phyloP scores from a whole-genome alignment of 2,113 vertebrate genomes.

The Cranoglanis bouderius region DNA sequence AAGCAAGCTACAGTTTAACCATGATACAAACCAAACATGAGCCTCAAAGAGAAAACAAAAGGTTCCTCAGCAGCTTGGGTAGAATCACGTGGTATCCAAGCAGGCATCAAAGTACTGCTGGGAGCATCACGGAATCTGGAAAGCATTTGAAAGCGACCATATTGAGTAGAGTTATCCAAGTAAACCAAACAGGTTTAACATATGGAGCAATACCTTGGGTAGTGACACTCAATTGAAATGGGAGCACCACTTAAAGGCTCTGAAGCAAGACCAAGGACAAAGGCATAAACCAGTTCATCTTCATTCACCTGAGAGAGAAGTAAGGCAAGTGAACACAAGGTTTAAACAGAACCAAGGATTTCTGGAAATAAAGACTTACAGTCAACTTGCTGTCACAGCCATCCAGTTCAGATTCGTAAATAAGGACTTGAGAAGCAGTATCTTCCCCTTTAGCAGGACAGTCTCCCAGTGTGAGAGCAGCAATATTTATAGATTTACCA shows the following conservation, averaged over 20 bases:
- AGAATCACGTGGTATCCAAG: conserved; percentile 54
- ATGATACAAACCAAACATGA: conserved; percentile 58
- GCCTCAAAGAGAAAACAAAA: conserved; percentile 64
- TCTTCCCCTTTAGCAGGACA: conserved; percentile 44
- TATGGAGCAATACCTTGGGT: conserved; percentile 59
- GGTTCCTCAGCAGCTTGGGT: conserved; percentile 35
- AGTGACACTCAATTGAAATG: conserved; percentile 65
- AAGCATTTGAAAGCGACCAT: accelerated
- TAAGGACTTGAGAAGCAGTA: conserved; percentile 40
- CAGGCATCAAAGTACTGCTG: conserved; percentile 57
- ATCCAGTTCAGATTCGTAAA: conserved; percentile 57
- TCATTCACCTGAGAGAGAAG: conserved; percentile 59
- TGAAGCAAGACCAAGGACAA: conserved; percentile 58
- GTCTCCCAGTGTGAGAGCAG: conserved; percentile 65
- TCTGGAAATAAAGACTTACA: conserved; percentile 33
- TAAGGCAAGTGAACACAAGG: neutral
- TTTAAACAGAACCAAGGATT: neutral
- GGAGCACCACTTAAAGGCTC: conserved; percentile 47
- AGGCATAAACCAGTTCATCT: conserved; percentile 63
- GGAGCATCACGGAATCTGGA: conserved; percentile 57
- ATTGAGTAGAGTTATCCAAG: neutral
- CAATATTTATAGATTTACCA: conserved; percentile 56
- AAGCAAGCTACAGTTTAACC: neutral
- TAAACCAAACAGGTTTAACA: neutral
- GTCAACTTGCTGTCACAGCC: conserved; percentile 56